These are phyloP conservation scores for Mizuhopecten yessoensis DNA, from an alignment of 1,140 invertebrate genomes.

Conservation along the genomic window DNA sequence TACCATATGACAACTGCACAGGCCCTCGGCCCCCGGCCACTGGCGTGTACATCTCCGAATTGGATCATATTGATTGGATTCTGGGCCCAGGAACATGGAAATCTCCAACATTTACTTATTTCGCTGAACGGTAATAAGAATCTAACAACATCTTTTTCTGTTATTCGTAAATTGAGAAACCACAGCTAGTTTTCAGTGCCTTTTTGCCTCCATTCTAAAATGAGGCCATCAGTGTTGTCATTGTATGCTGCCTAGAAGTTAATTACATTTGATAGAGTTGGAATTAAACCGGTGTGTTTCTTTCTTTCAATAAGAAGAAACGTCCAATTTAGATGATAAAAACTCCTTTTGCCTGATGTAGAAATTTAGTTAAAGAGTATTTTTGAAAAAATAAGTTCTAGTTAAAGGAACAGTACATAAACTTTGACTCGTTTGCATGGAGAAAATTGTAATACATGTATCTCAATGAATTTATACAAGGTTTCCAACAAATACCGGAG, in stretches of 20 bases:
- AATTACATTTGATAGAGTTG: background rate
- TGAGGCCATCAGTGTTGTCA: background rate
- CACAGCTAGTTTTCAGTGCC: background rate
- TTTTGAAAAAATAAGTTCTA: no score
- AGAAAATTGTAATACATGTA: no score
- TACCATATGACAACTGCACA: background rate
- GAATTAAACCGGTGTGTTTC: background rate
- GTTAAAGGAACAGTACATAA: no score
- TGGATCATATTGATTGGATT: background rate
- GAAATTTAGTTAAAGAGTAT: no score
- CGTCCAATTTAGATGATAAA: no score
- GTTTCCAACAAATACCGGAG: no score
- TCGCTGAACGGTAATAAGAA: background rate
- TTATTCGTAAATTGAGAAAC: constrained; percentile 29
- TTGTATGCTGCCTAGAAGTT: background rate
- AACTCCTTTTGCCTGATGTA: no score
- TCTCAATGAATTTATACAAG: no score
- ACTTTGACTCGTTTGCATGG: no score
- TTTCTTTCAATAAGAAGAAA: no score
- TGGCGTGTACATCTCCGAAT: background rate
- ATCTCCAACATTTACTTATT: background rate
- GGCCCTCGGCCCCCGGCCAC: background rate
- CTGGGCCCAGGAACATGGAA: background rate
- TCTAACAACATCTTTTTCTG: background rate
- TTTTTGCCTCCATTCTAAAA: background rate